These are phyloP conservation scores for Aythya baeri DNA, from an alignment of 2,113 vertebrate species.

Conservation along the genomic window DNA sequence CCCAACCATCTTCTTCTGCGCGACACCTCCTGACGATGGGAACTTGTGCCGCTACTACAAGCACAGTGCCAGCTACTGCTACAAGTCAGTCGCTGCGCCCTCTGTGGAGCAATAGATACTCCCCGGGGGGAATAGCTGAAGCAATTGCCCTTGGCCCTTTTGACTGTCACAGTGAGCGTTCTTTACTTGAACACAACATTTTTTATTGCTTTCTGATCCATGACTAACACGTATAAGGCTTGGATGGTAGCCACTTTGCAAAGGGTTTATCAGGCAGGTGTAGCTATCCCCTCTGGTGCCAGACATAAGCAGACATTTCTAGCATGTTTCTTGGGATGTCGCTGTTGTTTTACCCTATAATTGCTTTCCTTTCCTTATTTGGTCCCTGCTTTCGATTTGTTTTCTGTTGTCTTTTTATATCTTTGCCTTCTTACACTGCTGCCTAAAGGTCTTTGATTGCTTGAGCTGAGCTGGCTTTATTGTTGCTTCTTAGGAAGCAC, in stretches of 20 bases:
- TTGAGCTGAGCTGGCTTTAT: not conserved
- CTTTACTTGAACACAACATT: not conserved
- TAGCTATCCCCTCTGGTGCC: not conserved
- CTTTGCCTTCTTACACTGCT: not conserved
- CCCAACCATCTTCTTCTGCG: constrained; percentile 93
- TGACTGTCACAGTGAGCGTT: not conserved
- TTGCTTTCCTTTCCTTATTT: not conserved
- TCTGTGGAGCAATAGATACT: not conserved
- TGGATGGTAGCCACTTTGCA: not conserved
- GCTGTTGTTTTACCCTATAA: not conserved
- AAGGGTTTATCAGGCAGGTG: not conserved
- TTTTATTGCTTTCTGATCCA: not conserved
- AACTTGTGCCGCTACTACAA: constrained; percentile 92
- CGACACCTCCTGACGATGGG: constrained; percentile 92
- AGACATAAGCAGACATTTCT: not conserved
- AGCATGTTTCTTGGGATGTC: not conserved
- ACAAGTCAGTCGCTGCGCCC: constrained; percentile 84
- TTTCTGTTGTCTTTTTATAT: not conserved
- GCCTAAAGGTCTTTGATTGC: not conserved
- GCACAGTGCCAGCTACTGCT: constrained; percentile 92
- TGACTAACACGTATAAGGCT: not conserved
- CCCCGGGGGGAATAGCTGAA: not conserved
- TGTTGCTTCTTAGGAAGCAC: not conserved
- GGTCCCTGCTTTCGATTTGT: not conserved
- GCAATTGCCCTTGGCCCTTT: not conserved